Evolutionary conservation across 1,140 invertebrate species (phyloP), one percentile per base, ranked within the genome.

Genomic region (Drosophila tropicalis): DNA sequence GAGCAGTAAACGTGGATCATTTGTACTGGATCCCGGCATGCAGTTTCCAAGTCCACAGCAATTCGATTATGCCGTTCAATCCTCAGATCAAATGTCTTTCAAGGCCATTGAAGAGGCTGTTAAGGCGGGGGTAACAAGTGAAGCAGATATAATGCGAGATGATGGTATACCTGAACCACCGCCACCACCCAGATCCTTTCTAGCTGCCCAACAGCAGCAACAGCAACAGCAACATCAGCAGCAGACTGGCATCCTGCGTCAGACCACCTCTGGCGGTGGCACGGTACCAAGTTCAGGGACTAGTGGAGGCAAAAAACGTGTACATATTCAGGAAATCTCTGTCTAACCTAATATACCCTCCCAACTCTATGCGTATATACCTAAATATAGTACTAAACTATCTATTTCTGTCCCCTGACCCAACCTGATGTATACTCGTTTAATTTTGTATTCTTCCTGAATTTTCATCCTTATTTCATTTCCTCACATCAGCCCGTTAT

Each of bases 321-420:
- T 97, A 72, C 96, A 97, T 92, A 97, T 97, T 92, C 96, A 97
- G 92, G 96, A 97, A 91, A 97, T 97, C 93, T 97, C 96, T 51
- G 96, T 97, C 92, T 97, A 94, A 95, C 74, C 61, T 55, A 63
- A 58, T 58, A 58, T 58, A 51, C 60, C 69, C 62, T 12, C 34
- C 7, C 7, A 58, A 57, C 65, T 41, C 40, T 25, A 44, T 40
- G 68, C 61, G 56, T 61, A 67, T 51, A 67, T 34, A 58, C 57
- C 57, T 22, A 13, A 7, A 29, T 17, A 44, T 51, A n/a, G 12
- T 15, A 47, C 25, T 34, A 47, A 29, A 15, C 73, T 58, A 66
- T 56, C 56, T 39, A 54, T 63, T 54, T 76, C 40, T 44, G 25
- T n/a, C 29, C 69, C 63, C 44, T 44, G 29, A 57, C 58, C 34